Percentiles rank a stretch among this genome's conserved stretches.
Evolutionary conservation across 2,797 vertebrate genomes (phyloP).

Genomic region (Hemitrygon akajei): DNA sequence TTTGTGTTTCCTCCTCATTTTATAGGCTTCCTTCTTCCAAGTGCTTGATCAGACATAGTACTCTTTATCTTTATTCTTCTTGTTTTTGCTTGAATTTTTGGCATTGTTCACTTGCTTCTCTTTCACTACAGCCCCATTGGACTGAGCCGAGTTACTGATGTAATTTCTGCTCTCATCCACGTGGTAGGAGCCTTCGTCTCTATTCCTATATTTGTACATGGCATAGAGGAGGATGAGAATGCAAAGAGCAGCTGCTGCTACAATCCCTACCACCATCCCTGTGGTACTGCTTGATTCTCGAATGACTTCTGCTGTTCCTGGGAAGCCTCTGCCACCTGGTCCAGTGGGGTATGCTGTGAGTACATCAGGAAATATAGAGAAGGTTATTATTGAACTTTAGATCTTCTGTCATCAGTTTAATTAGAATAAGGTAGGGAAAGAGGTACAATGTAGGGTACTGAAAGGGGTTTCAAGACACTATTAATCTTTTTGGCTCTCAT

Average conservation of each 20-base stretch:
- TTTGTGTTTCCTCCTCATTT: constrained; percentile 58
- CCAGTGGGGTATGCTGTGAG: constrained; percentile 84
- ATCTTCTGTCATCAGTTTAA: constrained; percentile 28
- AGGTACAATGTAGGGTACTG: constrained; percentile 16
- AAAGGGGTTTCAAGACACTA: constrained; percentile 40
- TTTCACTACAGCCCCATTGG: constrained; percentile 91
- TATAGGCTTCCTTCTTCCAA: constrained; percentile 73
- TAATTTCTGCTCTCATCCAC: constrained; percentile 98
- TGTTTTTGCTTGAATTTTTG: constrained; percentile 86
- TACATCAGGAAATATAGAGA: constrained; percentile 42
- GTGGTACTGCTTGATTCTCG: constrained; percentile 94
- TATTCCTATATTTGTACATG: constrained; percentile 98
- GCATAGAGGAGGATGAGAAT: constrained; percentile 98
- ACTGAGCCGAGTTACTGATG: constrained; percentile 98
- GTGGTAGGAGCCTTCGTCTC: constrained; percentile 94
- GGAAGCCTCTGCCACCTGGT: constrained; percentile 70
- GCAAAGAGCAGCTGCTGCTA: constrained; percentile 87
- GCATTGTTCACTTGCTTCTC: constrained; percentile 84
- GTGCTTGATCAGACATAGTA: constrained; percentile 92
- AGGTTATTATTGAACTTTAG: constrained; percentile 14
- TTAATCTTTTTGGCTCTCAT: not conserved
- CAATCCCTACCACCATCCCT: constrained; percentile 95
- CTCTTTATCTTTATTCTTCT: constrained; percentile 99
- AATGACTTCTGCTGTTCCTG: constrained; percentile 80
- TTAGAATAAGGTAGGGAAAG: constrained; percentile 46